Evolutionary conservation across 2,888 invertebrate genomes (phyloP).

Genomic region (Drosophila formosana): DNA sequence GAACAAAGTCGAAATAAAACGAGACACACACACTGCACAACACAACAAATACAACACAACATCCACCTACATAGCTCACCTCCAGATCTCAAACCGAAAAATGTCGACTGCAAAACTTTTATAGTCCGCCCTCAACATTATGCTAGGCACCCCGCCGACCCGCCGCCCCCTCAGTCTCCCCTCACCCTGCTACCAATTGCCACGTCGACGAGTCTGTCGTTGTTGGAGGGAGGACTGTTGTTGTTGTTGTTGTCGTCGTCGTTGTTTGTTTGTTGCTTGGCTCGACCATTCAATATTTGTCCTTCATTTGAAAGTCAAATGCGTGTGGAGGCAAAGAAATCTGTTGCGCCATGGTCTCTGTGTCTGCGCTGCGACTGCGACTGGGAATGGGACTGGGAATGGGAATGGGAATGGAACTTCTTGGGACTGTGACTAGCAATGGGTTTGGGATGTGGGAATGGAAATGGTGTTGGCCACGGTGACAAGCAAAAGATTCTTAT

Average conservation of each 20-base stretch:
- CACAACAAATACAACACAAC: constrained; percentile 17
- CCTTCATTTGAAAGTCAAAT: constrained; percentile 82
- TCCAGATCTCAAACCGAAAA: constrained; percentile 33
- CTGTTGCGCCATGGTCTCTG: constrained; percentile 67
- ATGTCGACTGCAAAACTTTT: constrained; percentile 70
- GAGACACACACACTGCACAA: constrained; percentile 22
- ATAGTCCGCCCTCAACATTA: constrained; percentile 69
- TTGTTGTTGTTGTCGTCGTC: constrained; percentile 39
- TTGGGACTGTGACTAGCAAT: constrained; percentile 13
- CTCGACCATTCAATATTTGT: constrained; percentile 76
- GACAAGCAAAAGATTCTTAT: constrained; percentile 43
- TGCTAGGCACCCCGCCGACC: constrained; percentile 18
- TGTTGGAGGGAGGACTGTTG: constrained; percentile 24
- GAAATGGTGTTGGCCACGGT: constrained; percentile 22
- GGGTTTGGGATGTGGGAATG: constrained; percentile 4
- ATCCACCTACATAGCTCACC: constrained; percentile 30
- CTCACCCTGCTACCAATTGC: constrained; percentile 45
- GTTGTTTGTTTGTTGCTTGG: constrained; percentile 58
- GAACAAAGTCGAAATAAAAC: constrained; percentile 52
- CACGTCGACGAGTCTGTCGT: constrained; percentile 59
- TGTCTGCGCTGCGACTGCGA: constrained; percentile 27
- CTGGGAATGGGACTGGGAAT: constrained; percentile 24
- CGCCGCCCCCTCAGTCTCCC: too few species aligned
- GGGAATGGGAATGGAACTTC: constrained; percentile 30
- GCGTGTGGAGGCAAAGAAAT: constrained; percentile 74